These are phyloP conservation scores for Eulemur mongoz DNA, from an alignment of 2,797 vertebrate species.

Conservation along the genomic window DNA sequence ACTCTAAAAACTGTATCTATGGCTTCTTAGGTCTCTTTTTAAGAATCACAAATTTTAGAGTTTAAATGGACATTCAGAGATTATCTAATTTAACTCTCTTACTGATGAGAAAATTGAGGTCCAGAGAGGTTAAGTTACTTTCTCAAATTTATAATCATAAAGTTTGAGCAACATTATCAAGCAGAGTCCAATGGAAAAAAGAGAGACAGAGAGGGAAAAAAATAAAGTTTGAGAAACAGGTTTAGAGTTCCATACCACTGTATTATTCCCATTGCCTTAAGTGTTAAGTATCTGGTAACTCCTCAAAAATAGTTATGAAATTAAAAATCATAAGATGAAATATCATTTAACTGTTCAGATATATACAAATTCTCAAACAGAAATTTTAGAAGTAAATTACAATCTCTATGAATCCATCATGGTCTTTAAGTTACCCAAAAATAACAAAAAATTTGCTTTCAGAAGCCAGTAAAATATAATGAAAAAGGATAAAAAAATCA, in stretches of 20 bases:
- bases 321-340: constrained; percentile 43
- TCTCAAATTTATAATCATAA: not conserved
- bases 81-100: constrained; percentile 6
- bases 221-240: not conserved
- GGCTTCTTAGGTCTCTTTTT: constrained; percentile 14
- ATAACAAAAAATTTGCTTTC: not conserved
- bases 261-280: not conserved
- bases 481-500: not conserved
- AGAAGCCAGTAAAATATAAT: constrained; percentile 34
- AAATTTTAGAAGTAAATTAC: constrained; percentile 43
- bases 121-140: not conserved
- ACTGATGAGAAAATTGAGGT: not conserved
- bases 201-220: too few relatives aligned
- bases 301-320: constrained; percentile 49
- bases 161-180: not conserved
- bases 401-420: not conserved
- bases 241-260: not conserved
- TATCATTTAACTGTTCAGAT: constrained; percentile 2
- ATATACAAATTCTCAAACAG: constrained; percentile 10
- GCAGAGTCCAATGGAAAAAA: too few relatives aligned
- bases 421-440: constrained; percentile 14
- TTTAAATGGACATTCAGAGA: constrained; percentile 49
- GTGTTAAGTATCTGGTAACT: not conserved
- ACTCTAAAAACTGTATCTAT: not conserved
- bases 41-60: constrained; percentile 1